Evolutionary conservation across 2,888 invertebrate species (phyloP).

Genomic region (Microctonus hyperodae): DNA sequence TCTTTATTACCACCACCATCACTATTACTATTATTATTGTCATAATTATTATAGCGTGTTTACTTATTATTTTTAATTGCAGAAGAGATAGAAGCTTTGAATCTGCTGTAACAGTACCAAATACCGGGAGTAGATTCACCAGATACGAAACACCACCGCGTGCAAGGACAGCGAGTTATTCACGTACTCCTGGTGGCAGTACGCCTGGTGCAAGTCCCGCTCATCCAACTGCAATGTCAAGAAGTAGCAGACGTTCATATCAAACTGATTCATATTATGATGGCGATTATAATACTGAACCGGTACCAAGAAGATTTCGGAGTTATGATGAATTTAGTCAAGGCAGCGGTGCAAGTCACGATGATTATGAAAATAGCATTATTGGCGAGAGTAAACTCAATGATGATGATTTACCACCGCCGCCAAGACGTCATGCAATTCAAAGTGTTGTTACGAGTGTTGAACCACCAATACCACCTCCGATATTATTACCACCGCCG

Average conservation of each 20-base stretch:
- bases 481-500: constrained; percentile 63
- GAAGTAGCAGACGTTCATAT: constrained; percentile 60
- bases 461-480: constrained; percentile 60
- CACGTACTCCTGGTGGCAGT: constrained; percentile 61
- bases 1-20: not conserved
- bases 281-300: constrained; percentile 55
- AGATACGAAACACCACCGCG: constrained; percentile 70
- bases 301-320: constrained; percentile 65
- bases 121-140: constrained; percentile 64
- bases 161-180: constrained; percentile 68
- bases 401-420: constrained; percentile 63
- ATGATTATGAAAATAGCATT: constrained; percentile 65
- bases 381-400: constrained; percentile 56
- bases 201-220: constrained; percentile 63
- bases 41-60: not conserved
- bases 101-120: constrained; percentile 59
- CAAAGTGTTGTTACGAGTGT: constrained; percentile 68
- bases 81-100: constrained; percentile 60
- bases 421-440: constrained; percentile 63
- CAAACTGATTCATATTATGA: constrained; percentile 60
- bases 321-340: constrained; percentile 79
- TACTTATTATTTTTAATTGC: constrained; percentile 32
- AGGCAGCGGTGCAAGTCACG: constrained; percentile 73
- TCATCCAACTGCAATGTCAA: constrained; percentile 66
- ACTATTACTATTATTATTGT: no score